Evolutionary conservation across 2,888 invertebrate genomes (phyloP), one percentile per base, ranked within the genome.

Genomic region (Ophonus ardosiacus): DNA sequence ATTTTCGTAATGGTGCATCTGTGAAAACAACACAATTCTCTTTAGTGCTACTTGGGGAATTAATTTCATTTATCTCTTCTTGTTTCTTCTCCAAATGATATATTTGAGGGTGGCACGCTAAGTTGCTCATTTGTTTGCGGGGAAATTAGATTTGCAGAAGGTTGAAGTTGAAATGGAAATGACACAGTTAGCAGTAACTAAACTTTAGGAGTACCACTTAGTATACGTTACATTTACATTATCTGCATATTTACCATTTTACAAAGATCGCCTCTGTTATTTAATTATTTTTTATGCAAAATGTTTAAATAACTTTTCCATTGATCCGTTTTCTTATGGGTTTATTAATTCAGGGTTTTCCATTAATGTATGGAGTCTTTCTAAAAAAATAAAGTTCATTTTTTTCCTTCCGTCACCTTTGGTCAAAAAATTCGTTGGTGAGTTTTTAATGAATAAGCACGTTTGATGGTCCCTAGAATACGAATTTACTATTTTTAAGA

Each of bases 11-110:
- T 74, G 51, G 43, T 21, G 15, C 57, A 24, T 1, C 57, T 56
- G 57, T 21, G 59, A 78, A 56, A 78, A 51, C 13, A 61, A 40
- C 8, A 18, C 81, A 81, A 81, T 81, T 81, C 21, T 81, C 65
- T 61, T 81, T 43, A 81, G 43, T 38, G 21, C 31, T 65, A 65
- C 65, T 81, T 21, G n/a, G 81, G 71, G 68, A 81, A 24, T 81
- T 68, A 80, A 81, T 81, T 81, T 81, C 71, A 71, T 81, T 81
- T 81, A 81, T 81, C 81, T 68, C 17, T 56, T 56, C 78, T 43
- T 43, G 74, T 74, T 74, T 17, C 51, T 51, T 74, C 7, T 40
- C 56, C 31, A 78, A 78, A 78, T 78, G 78, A 78, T 78, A 57
- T 78, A 78, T 78, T 78, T 57, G 38, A 57, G 31, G 57, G 31